These are phyloP conservation scores for Muricea muricata DNA, from an alignment of 92 coral and sea anemone genomes.

Conservation along the genomic window DNA sequence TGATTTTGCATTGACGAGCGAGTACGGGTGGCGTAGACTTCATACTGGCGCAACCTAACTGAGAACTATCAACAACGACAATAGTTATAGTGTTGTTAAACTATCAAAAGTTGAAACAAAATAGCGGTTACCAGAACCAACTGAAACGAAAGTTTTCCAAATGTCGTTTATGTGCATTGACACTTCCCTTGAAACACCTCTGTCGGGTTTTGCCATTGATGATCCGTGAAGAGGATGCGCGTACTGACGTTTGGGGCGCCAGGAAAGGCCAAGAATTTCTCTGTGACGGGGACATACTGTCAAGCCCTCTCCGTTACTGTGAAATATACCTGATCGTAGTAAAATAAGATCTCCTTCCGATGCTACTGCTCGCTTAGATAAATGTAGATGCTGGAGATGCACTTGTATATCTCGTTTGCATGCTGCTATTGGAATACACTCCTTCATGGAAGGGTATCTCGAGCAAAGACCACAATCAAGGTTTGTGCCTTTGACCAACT, in stretches of 20 bases:
- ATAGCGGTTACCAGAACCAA: no score
- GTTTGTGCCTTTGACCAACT: constrained; percentile 12
- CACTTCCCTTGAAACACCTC: constrained; percentile 32
- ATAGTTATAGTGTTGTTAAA: no score
- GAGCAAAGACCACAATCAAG: constrained; percentile 56
- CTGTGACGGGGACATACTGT: constrained; percentile 60
- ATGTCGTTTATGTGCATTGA: constrained; percentile 22
- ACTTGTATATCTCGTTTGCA: constrained; percentile 43
- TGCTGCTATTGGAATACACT: constrained; percentile 38
- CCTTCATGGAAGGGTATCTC: constrained; percentile 44
- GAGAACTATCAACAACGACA: no score
- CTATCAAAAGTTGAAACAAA: no score
- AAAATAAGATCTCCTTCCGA: constrained; percentile 51
- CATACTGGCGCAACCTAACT: no score
- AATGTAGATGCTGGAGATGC: background rate
- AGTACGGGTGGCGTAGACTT: no score
- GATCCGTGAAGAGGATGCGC: constrained; percentile 30
- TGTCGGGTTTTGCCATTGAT: constrained; percentile 9
- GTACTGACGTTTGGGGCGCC: constrained; percentile 50
- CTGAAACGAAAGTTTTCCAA: constrained; percentile 33
- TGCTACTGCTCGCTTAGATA: constrained; percentile 30
- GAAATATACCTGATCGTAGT: constrained; percentile 46
- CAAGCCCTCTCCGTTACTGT: background rate
- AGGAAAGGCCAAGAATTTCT: constrained; percentile 51
- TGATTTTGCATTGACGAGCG: no score